Conservation (phyloP, 2,113 vertebrate genomes). For the Heptranchias perlo region DNA sequence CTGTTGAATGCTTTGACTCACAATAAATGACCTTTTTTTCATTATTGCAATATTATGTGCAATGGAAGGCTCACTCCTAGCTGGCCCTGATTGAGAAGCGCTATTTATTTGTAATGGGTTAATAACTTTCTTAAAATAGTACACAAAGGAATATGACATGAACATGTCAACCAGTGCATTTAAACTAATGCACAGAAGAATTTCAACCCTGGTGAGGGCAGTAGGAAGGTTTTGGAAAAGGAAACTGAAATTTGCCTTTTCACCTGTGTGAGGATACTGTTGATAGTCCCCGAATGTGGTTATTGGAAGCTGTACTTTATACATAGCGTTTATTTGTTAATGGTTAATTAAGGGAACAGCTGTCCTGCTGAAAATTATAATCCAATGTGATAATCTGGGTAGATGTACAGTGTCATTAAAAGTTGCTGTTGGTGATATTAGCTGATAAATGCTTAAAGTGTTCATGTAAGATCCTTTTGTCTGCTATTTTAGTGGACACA, state of each 20-base stretch:
- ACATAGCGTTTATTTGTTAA: slow-evolving; percentile 20
- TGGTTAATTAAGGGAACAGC: slow-evolving; percentile 27
- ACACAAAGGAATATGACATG: neutral
- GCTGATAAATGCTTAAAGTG: slow-evolving; percentile 6
- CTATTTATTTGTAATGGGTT: neutral
- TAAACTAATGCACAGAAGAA: neutral
- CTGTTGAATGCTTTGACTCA: neutral
- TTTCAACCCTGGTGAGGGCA: neutral
- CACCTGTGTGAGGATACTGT: no score
- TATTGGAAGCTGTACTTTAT: slow-evolving; percentile 3
- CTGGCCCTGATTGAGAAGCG: neutral
- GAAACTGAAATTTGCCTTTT: no score
- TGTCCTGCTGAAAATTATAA: slow-evolving; percentile 26
- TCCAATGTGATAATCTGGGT: slow-evolving; percentile 6
- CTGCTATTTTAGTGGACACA: slow-evolving; percentile 7
- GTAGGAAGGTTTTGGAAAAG: no score
- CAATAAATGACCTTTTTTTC: neutral
- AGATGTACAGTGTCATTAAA: slow-evolving; percentile 18
- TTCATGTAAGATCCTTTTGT: neutral
- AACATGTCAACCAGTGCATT: neutral
- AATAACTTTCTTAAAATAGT: neutral
- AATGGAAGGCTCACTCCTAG: no score
- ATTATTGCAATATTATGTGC: slow-evolving; percentile 13
- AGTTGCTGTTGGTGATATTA: neutral
- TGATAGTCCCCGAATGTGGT: no score